A percentile compares a stretch with the other conserved stretches of the same genome.
These are phyloP conservation scores for Sinella curviseta DNA, from an alignment of 1,140 invertebrate species.

Conservation along the genomic window DNA sequence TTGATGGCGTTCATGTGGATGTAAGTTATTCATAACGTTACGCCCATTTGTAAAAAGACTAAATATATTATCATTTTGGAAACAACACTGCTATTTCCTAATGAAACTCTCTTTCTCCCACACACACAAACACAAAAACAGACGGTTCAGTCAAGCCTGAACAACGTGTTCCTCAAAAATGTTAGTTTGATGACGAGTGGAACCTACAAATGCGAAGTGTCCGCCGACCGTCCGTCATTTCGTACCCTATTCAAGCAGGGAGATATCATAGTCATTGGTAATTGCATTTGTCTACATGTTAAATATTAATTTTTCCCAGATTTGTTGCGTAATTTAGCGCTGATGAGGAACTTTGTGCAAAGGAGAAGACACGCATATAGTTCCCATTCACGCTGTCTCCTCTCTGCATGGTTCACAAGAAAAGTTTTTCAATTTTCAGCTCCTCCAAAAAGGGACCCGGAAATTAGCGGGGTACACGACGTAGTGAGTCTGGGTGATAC, in stretches of 20 bases:
- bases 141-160: not conserved
- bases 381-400: not conserved
- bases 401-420: not conserved
- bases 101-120: too few relatives aligned
- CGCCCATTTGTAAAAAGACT: too few relatives aligned
- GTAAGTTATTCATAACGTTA: slow-evolving; percentile 37
- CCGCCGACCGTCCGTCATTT: slow-evolving; percentile 49
- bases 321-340: not conserved
- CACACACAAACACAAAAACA: too few relatives aligned
- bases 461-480: slow-evolving; percentile 38
- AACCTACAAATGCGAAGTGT: slow-evolving; percentile 49
- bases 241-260: slow-evolving; percentile 31
- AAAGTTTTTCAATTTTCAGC: slow-evolving; percentile 34
- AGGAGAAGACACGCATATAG: not conserved
- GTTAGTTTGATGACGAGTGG: not conserved
- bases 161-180: slow-evolving; percentile 1
- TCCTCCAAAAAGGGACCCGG: slow-evolving; percentile 39
- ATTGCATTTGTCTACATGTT: not conserved
- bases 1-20: slow-evolving; percentile 44
- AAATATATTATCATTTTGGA: too few relatives aligned
- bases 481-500: slow-evolving; percentile 36
- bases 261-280: slow-evolving; percentile 47
- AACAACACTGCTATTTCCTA: too few relatives aligned
- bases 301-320: not conserved
- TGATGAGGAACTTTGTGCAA: not conserved